Conservation (phyloP, 2,888 invertebrate genomes). For the Gandaritis pyraliata region DNA sequence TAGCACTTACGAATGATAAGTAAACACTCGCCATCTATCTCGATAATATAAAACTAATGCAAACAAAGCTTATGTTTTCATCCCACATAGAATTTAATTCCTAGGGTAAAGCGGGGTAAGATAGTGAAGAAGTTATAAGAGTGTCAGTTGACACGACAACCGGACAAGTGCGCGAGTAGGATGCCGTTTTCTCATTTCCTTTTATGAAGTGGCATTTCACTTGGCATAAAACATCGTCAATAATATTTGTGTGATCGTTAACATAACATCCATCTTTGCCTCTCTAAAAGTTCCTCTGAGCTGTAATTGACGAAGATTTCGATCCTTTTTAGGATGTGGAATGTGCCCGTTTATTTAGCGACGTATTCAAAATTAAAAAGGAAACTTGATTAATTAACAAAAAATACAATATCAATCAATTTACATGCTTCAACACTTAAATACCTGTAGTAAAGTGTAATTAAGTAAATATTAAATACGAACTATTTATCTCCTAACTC, state of each 20-base stretch:
- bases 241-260: slow-evolving; percentile 36
- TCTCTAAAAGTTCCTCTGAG: slow-evolving; percentile 31
- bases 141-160: slow-evolving; percentile 40
- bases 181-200: slow-evolving; percentile 56
- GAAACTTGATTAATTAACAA: slow-evolving; percentile 17
- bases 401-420: slow-evolving; percentile 14
- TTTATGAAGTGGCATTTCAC: slow-evolving; percentile 46
- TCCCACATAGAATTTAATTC: slow-evolving; percentile 36
- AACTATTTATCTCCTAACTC: slow-evolving; percentile 15
- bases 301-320: slow-evolving; percentile 30
- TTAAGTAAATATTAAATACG: slow-evolving; percentile 39
- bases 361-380: not conserved
- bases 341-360: slow-evolving; percentile 20
- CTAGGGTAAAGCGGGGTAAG: slow-evolving; percentile 27
- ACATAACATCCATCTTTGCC: slow-evolving; percentile 34
- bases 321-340: slow-evolving; percentile 13
- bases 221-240: slow-evolving; percentile 36
- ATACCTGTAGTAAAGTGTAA: slow-evolving; percentile 16
- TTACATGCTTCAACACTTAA: no score
- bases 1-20: slow-evolving; percentile 66
- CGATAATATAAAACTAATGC: slow-evolving; percentile 51
- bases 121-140: slow-evolving; percentile 35
- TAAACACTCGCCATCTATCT: slow-evolving; percentile 55
- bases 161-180: slow-evolving; percentile 36
- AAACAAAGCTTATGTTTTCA: slow-evolving; percentile 54